A percentile compares a stretch with the other conserved stretches of the same genome.
Conservation (phyloP, 2,797 vertebrate species). For the Clangula hyemalis region DNA sequence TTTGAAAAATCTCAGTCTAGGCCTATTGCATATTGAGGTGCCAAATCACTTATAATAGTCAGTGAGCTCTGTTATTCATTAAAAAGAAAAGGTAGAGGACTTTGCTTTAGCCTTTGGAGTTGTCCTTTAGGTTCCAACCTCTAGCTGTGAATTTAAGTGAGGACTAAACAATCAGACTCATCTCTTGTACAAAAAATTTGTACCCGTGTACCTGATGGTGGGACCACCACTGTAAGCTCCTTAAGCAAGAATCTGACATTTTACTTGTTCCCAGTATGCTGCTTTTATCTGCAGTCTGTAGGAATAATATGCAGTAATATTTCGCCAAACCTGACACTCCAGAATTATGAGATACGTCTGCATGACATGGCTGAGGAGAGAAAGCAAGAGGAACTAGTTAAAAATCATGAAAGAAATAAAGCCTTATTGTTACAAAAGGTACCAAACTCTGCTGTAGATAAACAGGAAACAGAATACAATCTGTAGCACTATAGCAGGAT, state of each 20-base stretch:
- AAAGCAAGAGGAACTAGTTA: not conserved
- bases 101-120: not conserved
- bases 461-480: not conserved
- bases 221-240: not conserved
- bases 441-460: not conserved
- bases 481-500: not conserved
- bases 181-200: not conserved
- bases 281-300: not conserved
- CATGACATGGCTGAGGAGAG: not conserved
- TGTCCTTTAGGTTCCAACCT: not conserved
- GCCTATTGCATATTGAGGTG: not conserved
- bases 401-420: not conserved
- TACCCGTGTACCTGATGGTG: not conserved
- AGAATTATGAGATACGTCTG: not conserved
- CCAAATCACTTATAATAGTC: constrained; percentile 9
- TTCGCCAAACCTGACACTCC: not conserved
- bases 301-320: not conserved
- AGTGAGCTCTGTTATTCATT: not conserved
- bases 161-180: not conserved
- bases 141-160: not conserved
- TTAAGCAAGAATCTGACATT: not conserved
- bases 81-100: not conserved
- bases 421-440: not conserved
- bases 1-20: constrained; percentile 47
- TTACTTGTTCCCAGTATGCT: not conserved